phyloP scores from a whole-genome alignment of 2,113 vertebrate species.

The Etheostoma spectabile region DNA sequence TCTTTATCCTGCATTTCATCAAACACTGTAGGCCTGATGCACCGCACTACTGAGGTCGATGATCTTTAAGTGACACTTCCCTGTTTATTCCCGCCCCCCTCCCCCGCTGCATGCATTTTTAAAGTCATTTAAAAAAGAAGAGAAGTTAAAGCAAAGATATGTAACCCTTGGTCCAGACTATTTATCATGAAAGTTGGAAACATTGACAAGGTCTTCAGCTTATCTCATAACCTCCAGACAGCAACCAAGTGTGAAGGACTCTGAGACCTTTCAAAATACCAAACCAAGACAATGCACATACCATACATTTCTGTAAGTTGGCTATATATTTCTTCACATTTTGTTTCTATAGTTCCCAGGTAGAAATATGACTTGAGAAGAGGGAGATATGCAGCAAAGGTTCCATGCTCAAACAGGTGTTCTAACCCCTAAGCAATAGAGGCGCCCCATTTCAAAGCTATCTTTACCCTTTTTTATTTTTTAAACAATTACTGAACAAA shows the following conservation, averaged over 20 bases:
- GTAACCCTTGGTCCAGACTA: neutral
- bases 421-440: no score
- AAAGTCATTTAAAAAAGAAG: neutral
- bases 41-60: neutral
- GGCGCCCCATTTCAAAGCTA: no score
- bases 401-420: no score
- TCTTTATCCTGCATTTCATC: slow-evolving; percentile 27
- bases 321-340: neutral
- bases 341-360: no score
- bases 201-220: neutral
- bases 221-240: neutral
- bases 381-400: no score
- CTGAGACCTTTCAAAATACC: no score
- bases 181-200: no score
- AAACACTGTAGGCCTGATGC: slow-evolving; percentile 1
- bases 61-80: neutral
- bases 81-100: no score
- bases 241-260: no score
- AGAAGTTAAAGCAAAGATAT: neutral
- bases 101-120: neutral
- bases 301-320: neutral
- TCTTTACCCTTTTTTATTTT: no score
- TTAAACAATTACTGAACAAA: no score
- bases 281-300: neutral
- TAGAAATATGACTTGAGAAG: no score